Conservation (phyloP, 2,888 invertebrate genomes). For the Patella ulyssiponensis region DNA sequence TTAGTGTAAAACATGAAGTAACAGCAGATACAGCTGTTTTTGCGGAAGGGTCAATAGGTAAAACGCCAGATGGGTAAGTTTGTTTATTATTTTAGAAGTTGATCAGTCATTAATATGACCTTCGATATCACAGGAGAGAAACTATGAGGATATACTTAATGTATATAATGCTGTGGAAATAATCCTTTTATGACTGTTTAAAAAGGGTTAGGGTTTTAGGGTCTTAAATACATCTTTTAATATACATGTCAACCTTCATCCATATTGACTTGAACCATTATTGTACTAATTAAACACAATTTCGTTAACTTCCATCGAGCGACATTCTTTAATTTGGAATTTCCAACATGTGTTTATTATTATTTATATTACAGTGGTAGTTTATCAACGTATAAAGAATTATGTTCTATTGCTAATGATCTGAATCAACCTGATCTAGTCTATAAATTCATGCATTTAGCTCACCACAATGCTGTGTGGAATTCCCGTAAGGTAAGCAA, state of each 20-base stretch:
- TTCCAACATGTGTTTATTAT: neutral
- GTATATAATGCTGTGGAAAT: no score
- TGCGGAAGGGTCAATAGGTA: conserved; percentile 88
- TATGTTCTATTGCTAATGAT: conserved; percentile 93
- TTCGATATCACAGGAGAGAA: neutral
- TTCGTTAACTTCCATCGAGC: no score
- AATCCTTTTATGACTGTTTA: no score
- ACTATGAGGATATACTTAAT: no score
- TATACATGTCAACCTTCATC: no score
- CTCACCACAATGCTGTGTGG: conserved; percentile 95
- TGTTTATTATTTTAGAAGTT: neutral
- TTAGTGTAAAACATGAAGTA: conserved; percentile 76
- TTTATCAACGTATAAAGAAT: conserved; percentile 92
- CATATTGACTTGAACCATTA: no score
- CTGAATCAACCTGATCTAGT: conserved; percentile 94
- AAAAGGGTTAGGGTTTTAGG: no score
- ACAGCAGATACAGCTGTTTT: conserved; percentile 88
- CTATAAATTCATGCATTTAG: conserved; percentile 96
- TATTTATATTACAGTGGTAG: conserved; percentile 79
- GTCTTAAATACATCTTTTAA: no score
- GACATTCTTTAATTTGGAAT: no score
- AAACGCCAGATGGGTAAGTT: conserved; percentile 86
- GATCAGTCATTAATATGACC: neutral
- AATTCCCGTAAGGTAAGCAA: conserved; percentile 85
- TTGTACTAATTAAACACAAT: no score